phyloP scores from a whole-genome alignment of 1,140 invertebrate species.

The Copidosoma floridanum region DNA sequence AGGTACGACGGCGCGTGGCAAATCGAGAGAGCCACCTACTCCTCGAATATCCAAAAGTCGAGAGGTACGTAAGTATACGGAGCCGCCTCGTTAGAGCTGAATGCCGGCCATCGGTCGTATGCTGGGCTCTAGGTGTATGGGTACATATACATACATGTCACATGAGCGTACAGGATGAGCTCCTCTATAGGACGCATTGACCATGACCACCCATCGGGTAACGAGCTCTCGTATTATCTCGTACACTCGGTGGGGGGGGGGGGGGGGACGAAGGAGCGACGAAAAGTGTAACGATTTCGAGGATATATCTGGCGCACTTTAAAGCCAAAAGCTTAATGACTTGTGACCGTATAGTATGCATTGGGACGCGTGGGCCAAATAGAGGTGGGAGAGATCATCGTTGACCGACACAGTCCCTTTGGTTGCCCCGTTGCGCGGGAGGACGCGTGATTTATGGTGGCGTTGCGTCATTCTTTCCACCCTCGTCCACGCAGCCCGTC shows the following conservation, averaged over 20 bases:
- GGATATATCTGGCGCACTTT: too few species aligned
- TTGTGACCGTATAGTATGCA: slow-evolving; percentile 25
- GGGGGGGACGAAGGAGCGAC: too few species aligned
- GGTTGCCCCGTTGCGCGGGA: slow-evolving; percentile 4
- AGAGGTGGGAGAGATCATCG: slow-evolving; percentile 23
- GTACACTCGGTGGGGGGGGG: too few species aligned
- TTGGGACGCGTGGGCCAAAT: background rate
- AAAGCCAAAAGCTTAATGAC: slow-evolving; percentile 38
- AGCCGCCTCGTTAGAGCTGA: background rate
- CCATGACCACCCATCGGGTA: too few species aligned
- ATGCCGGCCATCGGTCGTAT: background rate
- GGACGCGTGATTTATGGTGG: slow-evolving; percentile 25
- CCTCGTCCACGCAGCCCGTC: too few species aligned
- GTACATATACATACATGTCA: too few species aligned
- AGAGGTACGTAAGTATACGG: too few species aligned
- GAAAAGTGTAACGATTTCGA: too few species aligned
- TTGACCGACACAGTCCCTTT: slow-evolving; percentile 37
- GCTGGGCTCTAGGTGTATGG: too few species aligned
- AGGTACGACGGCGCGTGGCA: slow-evolving; percentile 1
- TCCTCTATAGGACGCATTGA: too few species aligned
- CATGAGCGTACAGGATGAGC: too few species aligned
- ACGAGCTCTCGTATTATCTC: too few species aligned
- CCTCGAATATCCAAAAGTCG: background rate
- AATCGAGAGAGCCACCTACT: background rate
- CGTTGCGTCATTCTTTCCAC: background rate